Base-by-base conservation (phyloP, 2,113 vertebrate species). In the Apodemus sylvaticus region DNA sequence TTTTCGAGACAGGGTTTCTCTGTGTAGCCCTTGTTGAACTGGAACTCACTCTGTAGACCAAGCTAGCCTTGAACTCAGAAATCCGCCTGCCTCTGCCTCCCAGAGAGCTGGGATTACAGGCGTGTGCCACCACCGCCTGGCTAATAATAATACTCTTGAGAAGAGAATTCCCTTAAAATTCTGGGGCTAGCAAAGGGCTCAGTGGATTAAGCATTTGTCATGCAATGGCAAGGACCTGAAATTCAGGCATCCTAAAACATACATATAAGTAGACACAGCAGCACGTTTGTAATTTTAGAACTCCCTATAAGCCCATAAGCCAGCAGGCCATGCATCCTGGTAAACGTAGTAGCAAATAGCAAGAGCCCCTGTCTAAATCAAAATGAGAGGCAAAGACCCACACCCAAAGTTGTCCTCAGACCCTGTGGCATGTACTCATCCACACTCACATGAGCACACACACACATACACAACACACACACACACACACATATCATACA, bases 161-260 rank as follows among this genome's bases (percentile, higher is more conserved):
- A 82, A 93, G 17, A 93, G 14, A 34, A 34, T 88, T n/a, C 17
- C 66, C 64, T 60, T 87, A 89, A 93, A 97, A 94, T 94, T 12
- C 19, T 53, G 17, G 10, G 17, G 60, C 42, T 86, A 10, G 42
- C 60, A 86, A 66, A 31, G 9, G 19, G 19, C 42, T 68, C 31
- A 3, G 0, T 48, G 10, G 31, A 48, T 36, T 12, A 86, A 45
- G 60, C 26, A 45, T 66, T 68, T 86, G 29, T 36, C 17, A 1
- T 66, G 10, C 62, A 86, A 36, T 2, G 5, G 5, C 13, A 12
- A 51, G 19, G 83, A 68, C 62, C 42, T 86, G 62, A 48, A 68
- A 36, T 86, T 39, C 3, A 3, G 58, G 58, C 39, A 85, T 48
- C 42, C 42, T 86, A 36, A 68, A 68, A 24, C 10, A 10, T 62